Evolutionary conservation across 2,888 invertebrate species (phyloP), one percentile per base, ranked within the genome.

Genomic region (Volucella inflata): DNA sequence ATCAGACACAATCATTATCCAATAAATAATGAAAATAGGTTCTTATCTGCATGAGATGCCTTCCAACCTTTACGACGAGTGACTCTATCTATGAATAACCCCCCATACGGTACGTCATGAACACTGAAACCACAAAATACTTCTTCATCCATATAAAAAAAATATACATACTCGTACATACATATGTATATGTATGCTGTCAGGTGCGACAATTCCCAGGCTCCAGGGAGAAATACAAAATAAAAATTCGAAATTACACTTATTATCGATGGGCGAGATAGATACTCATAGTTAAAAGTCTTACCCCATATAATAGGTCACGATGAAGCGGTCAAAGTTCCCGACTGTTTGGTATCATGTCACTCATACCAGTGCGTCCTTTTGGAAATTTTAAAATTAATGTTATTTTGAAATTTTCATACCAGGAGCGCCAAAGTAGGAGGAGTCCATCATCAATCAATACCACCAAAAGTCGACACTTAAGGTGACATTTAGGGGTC

Each of bases 181-280:
- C n/a, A 2, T 38, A 59, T 40, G 36, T 48, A 30, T 65, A 30
- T 57, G 16, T 53, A 14, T 17, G 16, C 12, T 53, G 84, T 84
- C 85, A 85, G 85, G 85, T 85, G 85, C 57, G 44, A 81, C 57
- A 81, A 68, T 72, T 85, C 85, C 64, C 85, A 81, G 65, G 65
- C 64, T 53, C n/a, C 62, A 21, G 48, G 50, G 14, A 46, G 46
- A 50, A 14, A 30, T 30, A 46, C 50, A 57, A 8, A 14, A 48
- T 21, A 71, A 65, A 59, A 76, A 67, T 10, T 51, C 12, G 59
- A 77, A 85, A 81, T 85, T 85, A 85, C 85, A 81, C 85, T 74
- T 59, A 85, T 85, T 85, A 85, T 55, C 38, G 70, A 76, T 76
- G 75, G 80, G 71, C 60, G 78, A 67, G 60, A 72, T 83, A 30